Percentiles rank a stretch among this genome's conserved stretches.
Evolutionary conservation across 37 sponge, comb jelly and placozoan genomes (phyloP).

Genomic region (Petrosia ficiformis): DNA sequence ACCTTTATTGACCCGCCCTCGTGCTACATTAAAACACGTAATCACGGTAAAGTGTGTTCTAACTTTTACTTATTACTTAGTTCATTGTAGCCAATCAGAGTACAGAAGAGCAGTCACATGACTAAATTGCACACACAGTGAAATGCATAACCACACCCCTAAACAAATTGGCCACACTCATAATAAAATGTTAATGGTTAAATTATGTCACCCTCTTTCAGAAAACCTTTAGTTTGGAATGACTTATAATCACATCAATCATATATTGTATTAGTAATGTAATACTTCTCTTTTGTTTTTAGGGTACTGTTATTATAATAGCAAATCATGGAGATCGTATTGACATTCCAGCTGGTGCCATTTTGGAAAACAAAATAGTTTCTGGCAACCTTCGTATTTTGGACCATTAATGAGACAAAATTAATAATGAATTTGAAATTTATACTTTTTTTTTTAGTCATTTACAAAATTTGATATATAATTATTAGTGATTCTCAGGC

Average conservation of each 20-base stretch:
- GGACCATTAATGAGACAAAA: slow-evolving; percentile 70
- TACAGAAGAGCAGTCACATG: too few relatives aligned
- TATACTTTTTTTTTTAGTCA: slow-evolving; percentile 11
- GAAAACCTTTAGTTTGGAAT: neutral
- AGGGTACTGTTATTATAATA: slow-evolving; percentile 98
- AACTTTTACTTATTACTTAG: too few relatives aligned
- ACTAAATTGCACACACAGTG: too few relatives aligned
- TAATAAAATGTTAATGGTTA: neutral
- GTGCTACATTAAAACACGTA: too few relatives aligned
- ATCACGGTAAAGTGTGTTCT: too few relatives aligned
- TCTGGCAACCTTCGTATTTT: slow-evolving; percentile 94
- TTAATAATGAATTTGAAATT: neutral
- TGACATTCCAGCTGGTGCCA: slow-evolving; percentile 86
- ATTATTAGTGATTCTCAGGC: neutral
- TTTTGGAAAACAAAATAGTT: slow-evolving; percentile 95
- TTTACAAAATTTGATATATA: neutral
- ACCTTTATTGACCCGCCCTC: too few relatives aligned
- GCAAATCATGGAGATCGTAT: slow-evolving; percentile 98
- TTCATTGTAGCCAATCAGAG: too few relatives aligned
- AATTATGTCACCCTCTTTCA: neutral
- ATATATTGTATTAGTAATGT: neutral
- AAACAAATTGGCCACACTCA: too few relatives aligned
- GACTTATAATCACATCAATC: neutral
- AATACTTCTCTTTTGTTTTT: neutral
- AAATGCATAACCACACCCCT: too few relatives aligned